Percentiles rank a stretch among this genome's conserved stretches.
These are phyloP conservation scores for Pegoplata infirma DNA, from an alignment of 2,888 invertebrate species.

Conservation along the genomic window DNA sequence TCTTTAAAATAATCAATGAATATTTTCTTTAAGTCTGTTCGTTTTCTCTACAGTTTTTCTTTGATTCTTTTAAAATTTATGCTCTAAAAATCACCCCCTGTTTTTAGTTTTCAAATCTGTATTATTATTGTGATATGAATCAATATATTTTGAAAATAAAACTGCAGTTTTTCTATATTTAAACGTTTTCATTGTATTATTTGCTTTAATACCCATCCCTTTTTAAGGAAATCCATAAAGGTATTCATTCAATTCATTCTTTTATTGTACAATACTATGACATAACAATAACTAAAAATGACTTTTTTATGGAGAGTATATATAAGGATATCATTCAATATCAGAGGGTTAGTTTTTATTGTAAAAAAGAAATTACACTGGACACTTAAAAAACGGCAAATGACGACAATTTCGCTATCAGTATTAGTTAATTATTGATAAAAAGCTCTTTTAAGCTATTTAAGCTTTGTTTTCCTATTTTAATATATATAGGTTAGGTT, in stretches of 20 bases:
- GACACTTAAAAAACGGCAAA: no score
- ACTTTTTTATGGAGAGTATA: no score
- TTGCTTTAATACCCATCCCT: constrained; percentile 36
- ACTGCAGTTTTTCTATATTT: constrained; percentile 8
- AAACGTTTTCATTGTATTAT: constrained; percentile 43
- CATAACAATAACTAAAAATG: constrained; percentile 50
- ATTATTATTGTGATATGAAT: constrained; percentile 47
- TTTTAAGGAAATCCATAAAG: constrained; percentile 16
- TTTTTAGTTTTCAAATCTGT: background rate
- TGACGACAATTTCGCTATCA: no score
- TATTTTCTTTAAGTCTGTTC: background rate
- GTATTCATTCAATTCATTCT: constrained; percentile 25
- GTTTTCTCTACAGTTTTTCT: background rate
- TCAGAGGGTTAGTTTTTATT: constrained; percentile 42
- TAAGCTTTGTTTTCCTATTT: no score
- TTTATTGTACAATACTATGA: constrained; percentile 34
- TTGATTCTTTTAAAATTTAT: background rate
- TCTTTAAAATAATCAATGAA: background rate
- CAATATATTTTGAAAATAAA: constrained; percentile 38
- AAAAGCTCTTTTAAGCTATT: no score
- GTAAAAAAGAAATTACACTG: background rate
- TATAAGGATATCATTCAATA: constrained; percentile 14
- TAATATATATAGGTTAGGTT: no score
- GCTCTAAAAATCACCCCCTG: background rate
- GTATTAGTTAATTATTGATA: no score